phyloP scores from a whole-genome alignment of 2,888 invertebrate genomes.

The Junonia oenone region DNA sequence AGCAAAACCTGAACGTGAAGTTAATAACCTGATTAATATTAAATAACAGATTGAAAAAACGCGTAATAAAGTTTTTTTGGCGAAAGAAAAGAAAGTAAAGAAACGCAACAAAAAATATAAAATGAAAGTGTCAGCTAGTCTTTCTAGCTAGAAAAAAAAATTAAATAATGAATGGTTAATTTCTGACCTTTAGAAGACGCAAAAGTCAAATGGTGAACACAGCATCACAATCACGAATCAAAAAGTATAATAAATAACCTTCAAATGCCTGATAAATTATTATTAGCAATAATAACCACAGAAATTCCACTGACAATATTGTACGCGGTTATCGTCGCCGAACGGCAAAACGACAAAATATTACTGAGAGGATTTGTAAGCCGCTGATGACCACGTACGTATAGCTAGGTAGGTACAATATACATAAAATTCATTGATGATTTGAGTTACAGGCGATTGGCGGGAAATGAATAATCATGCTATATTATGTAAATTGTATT shows the following conservation, averaged over 20 bases:
- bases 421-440: constrained; percentile 9
- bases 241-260: neutral
- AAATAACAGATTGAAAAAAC: neutral
- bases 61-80: neutral
- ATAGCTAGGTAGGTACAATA: constrained; percentile 20
- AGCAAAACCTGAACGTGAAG: neutral
- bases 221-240: neutral
- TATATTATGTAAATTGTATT: neutral
- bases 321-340: constrained; percentile 7
- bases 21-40: constrained; percentile 1
- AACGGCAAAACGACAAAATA: constrained; percentile 16
- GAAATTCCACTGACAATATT: constrained; percentile 15
- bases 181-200: neutral
- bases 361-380: constrained; percentile 25
- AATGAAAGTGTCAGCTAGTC: neutral
- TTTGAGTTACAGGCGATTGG: constrained; percentile 7
- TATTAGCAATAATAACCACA: constrained; percentile 3
- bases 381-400: constrained; percentile 24
- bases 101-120: neutral
- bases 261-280: neutral
- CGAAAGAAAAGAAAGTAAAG: neutral
- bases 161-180: neutral
- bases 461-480: neutral
- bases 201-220: neutral
- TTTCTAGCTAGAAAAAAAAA: neutral